Evolutionary conservation across 1,140 invertebrate species (phyloP).

Genomic region (Cherax destructor): DNA sequence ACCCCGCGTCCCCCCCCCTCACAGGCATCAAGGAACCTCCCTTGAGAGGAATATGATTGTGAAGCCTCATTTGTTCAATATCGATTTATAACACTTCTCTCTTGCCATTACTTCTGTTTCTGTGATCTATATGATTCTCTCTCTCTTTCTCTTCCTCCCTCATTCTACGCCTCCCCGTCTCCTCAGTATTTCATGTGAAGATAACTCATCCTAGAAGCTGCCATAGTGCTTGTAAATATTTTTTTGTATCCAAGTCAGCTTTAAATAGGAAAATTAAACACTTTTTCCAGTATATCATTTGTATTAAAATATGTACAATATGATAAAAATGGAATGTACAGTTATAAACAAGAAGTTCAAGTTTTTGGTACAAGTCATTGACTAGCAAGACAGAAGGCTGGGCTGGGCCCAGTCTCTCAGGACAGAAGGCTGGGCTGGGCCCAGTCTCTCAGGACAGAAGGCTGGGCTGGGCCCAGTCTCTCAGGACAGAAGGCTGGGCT

Average conservation of each 20-base stretch:
- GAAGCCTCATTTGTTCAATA: too few species aligned
- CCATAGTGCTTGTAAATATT: too few species aligned
- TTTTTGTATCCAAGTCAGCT: too few species aligned
- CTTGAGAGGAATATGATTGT: too few species aligned
- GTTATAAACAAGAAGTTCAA: slow-evolving; percentile 12
- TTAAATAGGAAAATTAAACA: not conserved
- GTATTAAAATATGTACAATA: slow-evolving; percentile 4
- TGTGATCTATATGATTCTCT: not conserved
- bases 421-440: too few species aligned
- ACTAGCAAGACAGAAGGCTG: not conserved
- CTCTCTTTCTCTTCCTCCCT: not conserved
- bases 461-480: too few species aligned
- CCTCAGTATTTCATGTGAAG: not conserved
- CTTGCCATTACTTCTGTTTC: too few species aligned
- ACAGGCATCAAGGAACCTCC: not conserved
- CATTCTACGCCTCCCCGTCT: slow-evolving; percentile 9
- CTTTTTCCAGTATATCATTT: not conserved
- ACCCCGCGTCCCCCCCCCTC: not conserved
- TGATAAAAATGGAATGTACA: slow-evolving; percentile 36
- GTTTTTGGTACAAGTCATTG: slow-evolving; percentile 20
- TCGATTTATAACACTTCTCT: too few species aligned
- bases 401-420: too few species aligned
- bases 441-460: not conserved
- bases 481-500: too few species aligned
- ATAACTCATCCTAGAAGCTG: too few species aligned